Evolutionary conservation across 2,797 vertebrate genomes (phyloP), one percentile per base, ranked within the genome.

Genomic region (Hydrophis major): DNA sequence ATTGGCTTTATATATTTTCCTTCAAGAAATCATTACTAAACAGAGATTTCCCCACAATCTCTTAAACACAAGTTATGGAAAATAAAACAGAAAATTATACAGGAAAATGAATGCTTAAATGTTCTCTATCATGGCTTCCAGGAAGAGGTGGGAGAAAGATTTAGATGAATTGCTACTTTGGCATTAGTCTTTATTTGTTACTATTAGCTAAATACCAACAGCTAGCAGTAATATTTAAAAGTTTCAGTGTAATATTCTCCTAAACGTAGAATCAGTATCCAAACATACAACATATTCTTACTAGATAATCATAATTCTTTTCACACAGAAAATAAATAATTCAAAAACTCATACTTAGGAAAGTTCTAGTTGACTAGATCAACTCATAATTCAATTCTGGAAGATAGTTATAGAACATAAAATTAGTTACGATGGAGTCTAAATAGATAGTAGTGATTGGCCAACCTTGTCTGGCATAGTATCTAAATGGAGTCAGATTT

Each of bases 21-120:
- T 53, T 25, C 53, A 69, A 53, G 90, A 90, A 94, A 95, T 93
- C 20, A 0, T 93, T 87, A 93, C 83, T 90, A 91, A 87, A 42
- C 74, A 78, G 1, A 83, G 87, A 56, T 18, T 90, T 6, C 32
- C 57, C n/a, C 4, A 1, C 14, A 25, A 91, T 63, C 88, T 91
- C 59, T 91, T 90, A 4, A 57, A n/a, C 2, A 5, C 12, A 60
- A 32, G 18, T 94, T 50, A 2, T 0, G 4, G 47, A 92, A 93
- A 95, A 92, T 1, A 4, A n/a, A 87, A 37, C 12, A 4, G 57
- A 57, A 95, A 94, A 90, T 1, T 0, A 20, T 27, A 56, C 32
- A 83, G 50, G 69, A 25, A 90, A 90, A 89, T 42, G 28, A 89
- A 89, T 83, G 32, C 22, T 92, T 83, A 83, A 89, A 60, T 83